These are phyloP conservation scores for Chaenodraco wilsoni DNA, from an alignment of 2,797 vertebrate genomes.

Conservation along the genomic window DNA sequence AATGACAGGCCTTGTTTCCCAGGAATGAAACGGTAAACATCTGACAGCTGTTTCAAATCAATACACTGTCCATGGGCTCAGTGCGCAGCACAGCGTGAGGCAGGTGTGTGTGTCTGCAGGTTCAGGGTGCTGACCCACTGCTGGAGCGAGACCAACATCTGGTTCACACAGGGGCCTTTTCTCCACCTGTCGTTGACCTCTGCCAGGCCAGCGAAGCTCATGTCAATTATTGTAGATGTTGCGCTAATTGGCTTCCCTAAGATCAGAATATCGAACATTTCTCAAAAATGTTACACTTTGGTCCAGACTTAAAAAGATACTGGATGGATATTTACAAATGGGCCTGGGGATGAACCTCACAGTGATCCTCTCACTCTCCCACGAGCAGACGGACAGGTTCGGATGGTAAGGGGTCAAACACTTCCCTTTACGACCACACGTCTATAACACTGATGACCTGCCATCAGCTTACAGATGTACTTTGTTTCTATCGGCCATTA, in stretches of 20 bases:
- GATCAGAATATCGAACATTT: too few species aligned
- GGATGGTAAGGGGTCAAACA: background rate
- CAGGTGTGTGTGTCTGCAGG: constrained; percentile 58
- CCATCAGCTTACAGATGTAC: background rate
- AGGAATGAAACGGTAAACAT: constrained; percentile 62
- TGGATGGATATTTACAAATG: background rate
- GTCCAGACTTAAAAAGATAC: background rate
- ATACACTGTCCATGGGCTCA: constrained; percentile 41
- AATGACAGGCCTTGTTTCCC: constrained; percentile 40
- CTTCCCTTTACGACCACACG: background rate
- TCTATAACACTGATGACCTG: background rate
- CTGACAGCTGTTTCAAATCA: constrained; percentile 69
- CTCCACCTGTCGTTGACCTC: constrained; percentile 1
- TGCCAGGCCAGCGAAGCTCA: constrained; percentile 6
- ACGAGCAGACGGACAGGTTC: background rate
- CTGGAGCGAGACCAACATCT: constrained; percentile 36
- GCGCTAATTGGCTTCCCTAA: too few species aligned
- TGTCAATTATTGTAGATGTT: too few species aligned
- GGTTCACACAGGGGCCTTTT: constrained; percentile 12
- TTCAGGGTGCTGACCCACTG: constrained; percentile 30
- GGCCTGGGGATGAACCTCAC: too few species aligned
- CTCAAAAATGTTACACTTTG: too few species aligned
- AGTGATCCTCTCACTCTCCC: too few species aligned
- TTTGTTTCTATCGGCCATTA: background rate
- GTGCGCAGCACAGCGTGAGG: constrained; percentile 16